These are phyloP conservation scores for Casuarius casuarius DNA, from an alignment of 2,113 vertebrate genomes.

Conservation along the genomic window DNA sequence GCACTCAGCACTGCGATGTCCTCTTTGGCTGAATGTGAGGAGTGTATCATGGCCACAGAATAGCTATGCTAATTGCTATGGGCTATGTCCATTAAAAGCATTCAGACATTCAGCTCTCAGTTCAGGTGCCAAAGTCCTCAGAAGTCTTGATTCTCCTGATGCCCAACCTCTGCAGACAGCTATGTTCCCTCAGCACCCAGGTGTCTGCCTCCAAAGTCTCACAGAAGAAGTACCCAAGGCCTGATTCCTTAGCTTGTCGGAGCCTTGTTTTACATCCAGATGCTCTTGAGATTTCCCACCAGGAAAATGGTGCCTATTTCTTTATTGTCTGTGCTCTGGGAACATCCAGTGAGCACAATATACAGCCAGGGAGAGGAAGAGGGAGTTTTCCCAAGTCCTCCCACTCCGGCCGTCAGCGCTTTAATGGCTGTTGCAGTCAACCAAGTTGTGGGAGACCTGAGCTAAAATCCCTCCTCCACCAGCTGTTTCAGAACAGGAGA, in stretches of 20 bases:
- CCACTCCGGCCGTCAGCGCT: not conserved
- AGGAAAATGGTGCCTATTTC: not conserved
- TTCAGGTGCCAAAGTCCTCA: not conserved
- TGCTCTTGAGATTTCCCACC: not conserved
- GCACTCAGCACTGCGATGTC: not conserved
- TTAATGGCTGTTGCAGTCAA: not conserved
- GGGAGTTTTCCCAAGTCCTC: not conserved
- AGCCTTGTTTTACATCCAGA: not conserved
- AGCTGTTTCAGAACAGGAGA: not conserved
- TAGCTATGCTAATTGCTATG: not conserved
- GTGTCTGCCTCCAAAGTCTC: not conserved
- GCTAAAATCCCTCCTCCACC: not conserved
- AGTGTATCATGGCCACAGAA: not conserved
- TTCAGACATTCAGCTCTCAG: not conserved
- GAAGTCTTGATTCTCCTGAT: not conserved
- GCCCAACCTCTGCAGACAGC: not conserved
- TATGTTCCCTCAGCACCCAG: not conserved
- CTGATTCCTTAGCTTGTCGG: not conserved
- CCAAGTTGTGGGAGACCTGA: not conserved
- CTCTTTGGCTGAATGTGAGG: not conserved
- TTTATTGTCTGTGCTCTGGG: not conserved
- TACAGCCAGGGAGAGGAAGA: not conserved
- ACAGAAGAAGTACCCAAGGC: not conserved
- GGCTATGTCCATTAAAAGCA: not conserved
- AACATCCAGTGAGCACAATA: not conserved